phyloP scores from a whole-genome alignment of 2,888 invertebrate genomes.

The Formica aserva region DNA sequence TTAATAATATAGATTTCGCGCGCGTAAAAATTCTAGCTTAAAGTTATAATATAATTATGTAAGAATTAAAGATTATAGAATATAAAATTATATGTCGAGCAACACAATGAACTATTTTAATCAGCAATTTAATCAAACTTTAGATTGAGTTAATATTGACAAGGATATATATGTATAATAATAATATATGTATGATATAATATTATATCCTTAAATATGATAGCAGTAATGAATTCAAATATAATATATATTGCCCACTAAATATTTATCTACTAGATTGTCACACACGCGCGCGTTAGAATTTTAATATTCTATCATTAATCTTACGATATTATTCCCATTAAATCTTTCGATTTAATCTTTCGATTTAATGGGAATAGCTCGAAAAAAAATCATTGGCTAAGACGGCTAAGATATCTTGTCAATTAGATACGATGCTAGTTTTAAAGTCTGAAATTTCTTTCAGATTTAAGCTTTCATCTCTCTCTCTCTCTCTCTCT shows the following conservation, averaged over 20 bases:
- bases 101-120: background rate
- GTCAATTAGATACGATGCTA: constrained; percentile 18
- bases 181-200: background rate
- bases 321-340: background rate
- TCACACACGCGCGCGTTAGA: background rate
- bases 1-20: background rate
- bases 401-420: background rate
- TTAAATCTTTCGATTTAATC: constrained; percentile 38
- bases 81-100: constrained; percentile 1
- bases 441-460: constrained; percentile 30
- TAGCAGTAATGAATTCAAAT: background rate
- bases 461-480: constrained; percentile 45
- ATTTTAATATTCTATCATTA: constrained; percentile 20
- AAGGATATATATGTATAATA: background rate
- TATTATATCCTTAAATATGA: background rate
- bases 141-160: constrained; percentile 9
- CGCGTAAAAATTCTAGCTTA: background rate
- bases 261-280: constrained; percentile 21
- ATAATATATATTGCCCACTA: background rate
- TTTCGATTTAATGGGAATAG: background rate
- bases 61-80: background rate
- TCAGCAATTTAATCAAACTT: constrained; percentile 10
- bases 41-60: background rate
- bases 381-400: constrained; percentile 12
- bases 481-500: background rate